phyloP scores from a whole-genome alignment of 2,113 vertebrate genomes.

The Azemiops feae region DNA sequence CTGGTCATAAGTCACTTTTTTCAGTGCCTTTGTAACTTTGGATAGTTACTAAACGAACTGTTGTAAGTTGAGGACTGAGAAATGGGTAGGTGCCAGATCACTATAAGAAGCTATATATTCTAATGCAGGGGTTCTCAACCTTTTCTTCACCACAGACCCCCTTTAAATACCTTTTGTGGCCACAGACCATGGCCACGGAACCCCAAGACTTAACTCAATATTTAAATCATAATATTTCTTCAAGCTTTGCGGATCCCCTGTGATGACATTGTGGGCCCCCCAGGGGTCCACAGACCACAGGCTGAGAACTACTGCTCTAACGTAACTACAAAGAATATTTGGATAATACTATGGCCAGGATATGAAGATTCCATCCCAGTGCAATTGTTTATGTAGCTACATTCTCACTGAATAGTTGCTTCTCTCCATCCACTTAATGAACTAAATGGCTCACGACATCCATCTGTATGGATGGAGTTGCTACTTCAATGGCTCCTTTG shows the following conservation, averaged over 20 bases:
- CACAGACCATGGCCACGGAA: background rate
- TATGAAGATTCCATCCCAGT: background rate
- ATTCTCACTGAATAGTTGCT: background rate
- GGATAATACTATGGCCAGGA: background rate
- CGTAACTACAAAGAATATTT: background rate
- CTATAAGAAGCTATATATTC: background rate
- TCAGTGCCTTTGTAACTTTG: too few species aligned
- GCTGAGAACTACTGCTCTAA: too few species aligned
- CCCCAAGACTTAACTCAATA: background rate
- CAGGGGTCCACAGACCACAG: too few species aligned
- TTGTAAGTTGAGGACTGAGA: background rate
- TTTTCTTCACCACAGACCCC: background rate
- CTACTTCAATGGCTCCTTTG: background rate
- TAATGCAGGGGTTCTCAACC: background rate
- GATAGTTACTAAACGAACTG: too few species aligned
- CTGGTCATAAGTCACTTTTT: too few species aligned
- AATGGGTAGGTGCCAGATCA: background rate
- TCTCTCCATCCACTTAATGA: background rate
- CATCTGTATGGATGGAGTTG: background rate
- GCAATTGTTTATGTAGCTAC: background rate
- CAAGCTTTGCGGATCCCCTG: background rate
- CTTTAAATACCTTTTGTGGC: background rate
- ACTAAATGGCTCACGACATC: background rate
- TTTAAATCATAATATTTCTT: background rate
- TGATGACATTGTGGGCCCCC: background rate